phyloP scores from a whole-genome alignment of 2,113 vertebrate genomes.

The Myrmophylax atrothorax region DNA sequence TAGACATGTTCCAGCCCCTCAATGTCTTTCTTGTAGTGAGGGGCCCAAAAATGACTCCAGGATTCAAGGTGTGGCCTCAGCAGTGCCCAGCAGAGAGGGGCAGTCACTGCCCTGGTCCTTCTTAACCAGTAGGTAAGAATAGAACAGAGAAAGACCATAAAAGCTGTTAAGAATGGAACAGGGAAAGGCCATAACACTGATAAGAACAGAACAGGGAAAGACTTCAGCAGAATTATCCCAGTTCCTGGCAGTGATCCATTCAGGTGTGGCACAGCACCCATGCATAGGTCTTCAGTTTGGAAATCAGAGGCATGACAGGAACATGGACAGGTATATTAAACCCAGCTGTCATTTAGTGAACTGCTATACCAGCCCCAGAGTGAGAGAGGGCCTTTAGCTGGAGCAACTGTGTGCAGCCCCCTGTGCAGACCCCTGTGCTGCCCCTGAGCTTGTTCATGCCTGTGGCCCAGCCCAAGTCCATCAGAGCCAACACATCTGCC shows the following conservation, averaged over 20 bases:
- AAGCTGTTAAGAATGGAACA: background rate
- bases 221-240: background rate
- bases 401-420: background rate
- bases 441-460: background rate
- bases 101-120: background rate
- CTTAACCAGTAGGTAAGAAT: background rate
- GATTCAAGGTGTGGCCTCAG: background rate
- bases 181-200: background rate
- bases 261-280: background rate
- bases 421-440: background rate
- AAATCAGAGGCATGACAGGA: background rate
- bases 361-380: fast-evolving
- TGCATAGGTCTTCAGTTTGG: background rate
- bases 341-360: background rate
- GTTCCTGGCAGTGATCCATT: background rate
- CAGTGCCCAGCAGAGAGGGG: background rate
- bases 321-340: fast-evolving
- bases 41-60: background rate
- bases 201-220: background rate
- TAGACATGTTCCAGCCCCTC: background rate
- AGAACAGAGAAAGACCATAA: background rate
- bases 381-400: background rate
- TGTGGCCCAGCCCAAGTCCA: background rate
- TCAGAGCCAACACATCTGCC: background rate
- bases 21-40: fast-evolving